Evolutionary conservation across 2,797 vertebrate genomes (phyloP).

Genomic region (Phoebastria nigripes): DNA sequence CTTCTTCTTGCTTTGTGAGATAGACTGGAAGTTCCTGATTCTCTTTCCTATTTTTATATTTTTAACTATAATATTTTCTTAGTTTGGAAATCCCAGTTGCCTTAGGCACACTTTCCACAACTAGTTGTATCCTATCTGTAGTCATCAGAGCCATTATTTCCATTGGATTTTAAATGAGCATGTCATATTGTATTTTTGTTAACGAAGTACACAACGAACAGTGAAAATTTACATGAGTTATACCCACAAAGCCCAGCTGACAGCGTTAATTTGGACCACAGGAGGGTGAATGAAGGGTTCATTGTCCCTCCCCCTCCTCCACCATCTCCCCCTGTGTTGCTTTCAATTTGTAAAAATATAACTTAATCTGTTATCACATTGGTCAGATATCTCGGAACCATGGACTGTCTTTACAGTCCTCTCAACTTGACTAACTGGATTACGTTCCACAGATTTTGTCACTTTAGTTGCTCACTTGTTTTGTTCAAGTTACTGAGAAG

Average conservation of each 20-base stretch:
- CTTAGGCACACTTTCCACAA: not conserved
- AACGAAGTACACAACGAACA: not conserved
- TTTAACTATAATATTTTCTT: not conserved
- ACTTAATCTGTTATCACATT: not conserved
- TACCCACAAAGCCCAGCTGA: not conserved
- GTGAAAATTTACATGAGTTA: not conserved
- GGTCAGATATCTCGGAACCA: not conserved
- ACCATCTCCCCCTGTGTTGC: not conserved
- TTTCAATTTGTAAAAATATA: not conserved
- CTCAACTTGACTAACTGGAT: not conserved
- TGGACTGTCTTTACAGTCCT: not conserved
- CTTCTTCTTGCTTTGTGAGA: not conserved
- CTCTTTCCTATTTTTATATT: not conserved
- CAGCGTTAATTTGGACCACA: not conserved
- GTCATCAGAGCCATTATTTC: not conserved
- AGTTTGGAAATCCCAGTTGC: not conserved
- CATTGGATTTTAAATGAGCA: not conserved
- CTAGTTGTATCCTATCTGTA: not conserved
- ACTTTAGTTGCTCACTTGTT: not conserved
- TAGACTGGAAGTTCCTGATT: not conserved
- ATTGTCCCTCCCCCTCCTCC: not conserved
- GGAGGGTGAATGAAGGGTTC: not conserved
- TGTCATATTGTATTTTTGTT: not conserved
- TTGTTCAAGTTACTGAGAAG: not conserved
- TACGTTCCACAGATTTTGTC: not conserved